Conservation (phyloP, 2,888 invertebrate genomes). For the Nomada fucata region DNA sequence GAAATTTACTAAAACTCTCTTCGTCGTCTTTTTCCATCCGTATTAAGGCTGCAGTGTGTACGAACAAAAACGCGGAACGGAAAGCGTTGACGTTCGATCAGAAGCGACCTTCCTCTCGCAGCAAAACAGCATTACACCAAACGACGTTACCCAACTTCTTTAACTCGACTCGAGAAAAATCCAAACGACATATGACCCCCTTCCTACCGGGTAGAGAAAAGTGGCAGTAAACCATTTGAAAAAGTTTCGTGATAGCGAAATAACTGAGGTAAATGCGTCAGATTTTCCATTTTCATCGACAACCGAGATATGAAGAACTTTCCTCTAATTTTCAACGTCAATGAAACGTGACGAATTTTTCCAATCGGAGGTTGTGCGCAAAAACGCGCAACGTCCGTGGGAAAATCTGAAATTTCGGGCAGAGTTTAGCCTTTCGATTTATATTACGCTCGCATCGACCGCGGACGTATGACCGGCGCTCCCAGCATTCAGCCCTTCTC, state of each 20-base stretch:
- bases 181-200: conserved; percentile 7
- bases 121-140: conserved; percentile 45
- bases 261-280: neutral
- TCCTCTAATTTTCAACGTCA: neutral
- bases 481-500: conserved; percentile 70
- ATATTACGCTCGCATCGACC: conserved; percentile 71
- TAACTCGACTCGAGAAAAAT: neutral
- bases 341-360: neutral
- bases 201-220: neutral
- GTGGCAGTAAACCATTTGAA: neutral
- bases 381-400: neutral
- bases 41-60: conserved; percentile 53
- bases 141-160: conserved; percentile 52
- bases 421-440: conserved; percentile 71
- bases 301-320: neutral
- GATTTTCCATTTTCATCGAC: neutral
- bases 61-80: conserved; percentile 52
- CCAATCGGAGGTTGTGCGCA: neutral
- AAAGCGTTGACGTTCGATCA: conserved; percentile 62
- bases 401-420: conserved; percentile 69
- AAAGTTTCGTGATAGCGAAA: neutral
- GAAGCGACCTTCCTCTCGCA: conserved; percentile 38
- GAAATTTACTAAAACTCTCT: conserved; percentile 63
- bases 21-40: conserved; percentile 43
- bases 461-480: conserved; percentile 64